Evolutionary conservation across 2,113 vertebrate genomes (phyloP).

Genomic region (Chloebia gouldiae): DNA sequence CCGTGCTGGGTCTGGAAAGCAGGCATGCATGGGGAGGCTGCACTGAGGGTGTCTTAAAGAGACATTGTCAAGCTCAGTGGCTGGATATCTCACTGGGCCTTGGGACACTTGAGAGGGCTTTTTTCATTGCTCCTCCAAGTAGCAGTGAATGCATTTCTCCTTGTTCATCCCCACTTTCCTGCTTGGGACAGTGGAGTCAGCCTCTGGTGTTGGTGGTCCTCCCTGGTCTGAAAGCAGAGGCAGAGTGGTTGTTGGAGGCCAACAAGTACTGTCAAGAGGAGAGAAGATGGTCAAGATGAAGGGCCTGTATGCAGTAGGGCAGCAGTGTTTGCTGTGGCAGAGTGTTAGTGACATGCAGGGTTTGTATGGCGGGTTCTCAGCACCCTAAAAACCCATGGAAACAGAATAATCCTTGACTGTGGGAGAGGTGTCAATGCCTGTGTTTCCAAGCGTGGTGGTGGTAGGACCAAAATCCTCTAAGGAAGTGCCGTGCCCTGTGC

Average conservation of each 20-base stretch:
- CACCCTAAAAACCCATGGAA: not conserved
- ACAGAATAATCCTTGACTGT: not conserved
- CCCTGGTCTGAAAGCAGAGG: not conserved
- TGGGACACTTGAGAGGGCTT: not conserved
- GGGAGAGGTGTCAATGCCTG: not conserved
- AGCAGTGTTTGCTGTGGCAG: fast-evolving
- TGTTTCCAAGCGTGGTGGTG: fast-evolving
- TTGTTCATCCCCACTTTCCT: not conserved
- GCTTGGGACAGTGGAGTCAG: not conserved
- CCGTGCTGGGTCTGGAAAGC: not conserved
- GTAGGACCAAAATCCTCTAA: not conserved
- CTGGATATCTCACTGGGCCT: not conserved
- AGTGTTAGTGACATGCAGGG: not conserved
- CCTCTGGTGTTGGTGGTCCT: not conserved
- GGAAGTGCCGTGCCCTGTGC: fast-evolving
- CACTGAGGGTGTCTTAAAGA: not conserved
- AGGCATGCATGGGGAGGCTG: not conserved
- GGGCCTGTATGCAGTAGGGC: fast-evolving
- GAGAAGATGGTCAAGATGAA: not conserved
- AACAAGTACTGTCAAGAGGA: not conserved
- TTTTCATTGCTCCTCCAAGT: not conserved
- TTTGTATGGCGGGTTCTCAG: not conserved
- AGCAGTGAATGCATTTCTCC: not conserved
- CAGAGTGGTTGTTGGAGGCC: not conserved
- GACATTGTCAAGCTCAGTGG: not conserved